Base-by-base conservation (phyloP, 2,888 invertebrate genomes). In the Petrolisthes manimaculis region DNA sequence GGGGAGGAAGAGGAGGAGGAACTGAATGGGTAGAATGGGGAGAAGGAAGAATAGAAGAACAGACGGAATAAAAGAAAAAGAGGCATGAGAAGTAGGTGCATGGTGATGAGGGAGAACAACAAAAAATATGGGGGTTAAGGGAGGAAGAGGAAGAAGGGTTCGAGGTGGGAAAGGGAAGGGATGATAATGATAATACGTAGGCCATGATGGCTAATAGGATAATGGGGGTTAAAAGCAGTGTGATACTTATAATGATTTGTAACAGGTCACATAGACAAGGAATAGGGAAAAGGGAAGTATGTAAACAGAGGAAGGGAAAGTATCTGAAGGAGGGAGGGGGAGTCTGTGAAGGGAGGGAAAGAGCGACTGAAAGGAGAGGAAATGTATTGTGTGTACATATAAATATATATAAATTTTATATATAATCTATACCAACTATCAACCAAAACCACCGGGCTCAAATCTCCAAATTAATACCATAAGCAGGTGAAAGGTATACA, bases 61-160 rank as follows among this genome's bases (percentile, higher is more conserved):
- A 61, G 6, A 61, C 56, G 12, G 6, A 37, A 71, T 51, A 71
- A 21, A 56, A 37, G 8, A 6, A 37, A 4, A 6, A n/a, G 56
- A 4, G 18, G 56, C 9, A 55, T 6, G 12, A 14, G 83, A 18
- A 37, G 53, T 6, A n/a, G 14, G 37, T 21, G 79, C 51, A 37
- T 54, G 3, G n/a, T 18, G n/a, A 54, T 14, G 2, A 14, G 81
- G 21, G n/a, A 37, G 6, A 21, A 56, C 14, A n/a, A 24, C 18
- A 53, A 21, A 53, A 83, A 74, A 69, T 18, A 83, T 71, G 24
- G 83, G 54, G n/a, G n/a, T 14, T 71, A 54, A 51, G 71, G 54
- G 69, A 37, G 67, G 51, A 69, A 83, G 83, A 69, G 51, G 37
- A 37, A 69, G 67, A 51, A 69, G 69, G 83, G 53, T 67, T 21